Evolutionary conservation across 2,888 invertebrate genomes (phyloP), one percentile per base, ranked within the genome.

Genomic region (Sphinx pinastri): DNA sequence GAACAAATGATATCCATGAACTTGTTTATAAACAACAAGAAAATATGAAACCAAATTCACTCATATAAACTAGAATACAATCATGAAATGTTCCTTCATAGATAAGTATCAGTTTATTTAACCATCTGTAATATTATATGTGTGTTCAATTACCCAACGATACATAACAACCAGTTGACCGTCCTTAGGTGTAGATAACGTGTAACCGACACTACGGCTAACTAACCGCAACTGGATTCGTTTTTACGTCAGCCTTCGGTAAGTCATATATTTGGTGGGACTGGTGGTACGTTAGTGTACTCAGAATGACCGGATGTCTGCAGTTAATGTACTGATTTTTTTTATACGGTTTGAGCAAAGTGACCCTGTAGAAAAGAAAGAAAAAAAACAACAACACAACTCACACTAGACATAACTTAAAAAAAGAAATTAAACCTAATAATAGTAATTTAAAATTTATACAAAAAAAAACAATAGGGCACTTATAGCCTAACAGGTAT

Each of bases 111-210:
- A 19, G 13, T 63, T 63, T 14, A 63, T 63, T 49, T 14, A 63
- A 63, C 63, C 47, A 49, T 6, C 13, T 19, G 63, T 63, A 63
- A 63, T 49, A 63, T 19, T 13, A 63, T 16, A 63, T 49, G 49
- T 60, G 60, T 57, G 63, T 47, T 63, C 63, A 11, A 49, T 63
- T 63, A 63, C 60, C 45, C 63, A 49, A 19, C 13, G 49, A 13
- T 63, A 63, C 19, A 57, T 19, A 63, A 63, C 49, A 63, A 63
- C 49, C 19, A 63, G 47, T 19, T 49, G 49, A 49, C 63, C 6
- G 49, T 63, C 63, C 63, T 63, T 63, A 63, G 49, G 63, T 63
- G 63, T 63, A 47, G 47, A 60, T 60, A 60, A 63, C 63, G 19
- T 47, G 49, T 63, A 63, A 63, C 19, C 19, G 63, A 63, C 47